Conservation (phyloP, 2,797 vertebrate species). For the Taenioides sp. region DNA sequence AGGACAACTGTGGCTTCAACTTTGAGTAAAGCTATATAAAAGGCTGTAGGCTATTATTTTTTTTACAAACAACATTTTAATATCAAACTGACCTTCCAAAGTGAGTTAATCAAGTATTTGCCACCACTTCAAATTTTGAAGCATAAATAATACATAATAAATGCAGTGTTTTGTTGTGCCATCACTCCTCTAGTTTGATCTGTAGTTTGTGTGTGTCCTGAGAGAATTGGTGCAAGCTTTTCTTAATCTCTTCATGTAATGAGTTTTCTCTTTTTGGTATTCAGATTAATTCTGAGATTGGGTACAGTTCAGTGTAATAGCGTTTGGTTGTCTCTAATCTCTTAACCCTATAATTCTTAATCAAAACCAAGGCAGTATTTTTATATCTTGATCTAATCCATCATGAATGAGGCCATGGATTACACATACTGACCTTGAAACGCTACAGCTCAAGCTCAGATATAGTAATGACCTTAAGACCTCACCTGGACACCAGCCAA, state of each 20-base stretch:
- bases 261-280: slow-evolving; percentile 77
- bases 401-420: slow-evolving; percentile 79
- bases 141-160: slow-evolving; percentile 29
- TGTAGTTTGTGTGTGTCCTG: slow-evolving; percentile 50
- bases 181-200: slow-evolving; percentile 20
- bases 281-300: slow-evolving; percentile 92
- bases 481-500: slow-evolving; percentile 51
- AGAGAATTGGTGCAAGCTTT: slow-evolving; percentile 73
- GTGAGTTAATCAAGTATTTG: background rate
- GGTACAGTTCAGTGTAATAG: slow-evolving; percentile 85
- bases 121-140: background rate
- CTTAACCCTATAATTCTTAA: slow-evolving; percentile 87
- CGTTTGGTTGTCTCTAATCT: slow-evolving; percentile 85
- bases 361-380: slow-evolving; percentile 84
- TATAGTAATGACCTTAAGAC: slow-evolving; percentile 24
- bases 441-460: slow-evolving; percentile 46
- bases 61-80: background rate
- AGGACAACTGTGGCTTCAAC: background rate
- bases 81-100: background rate
- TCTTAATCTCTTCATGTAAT: slow-evolving; percentile 86
- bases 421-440: slow-evolving; percentile 72
- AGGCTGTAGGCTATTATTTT: background rate
- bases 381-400: slow-evolving; percentile 70
- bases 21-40: background rate
- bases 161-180: slow-evolving; percentile 33